phyloP scores from a whole-genome alignment of 1,140 invertebrate species.

The Sesamia nonagrioides region DNA sequence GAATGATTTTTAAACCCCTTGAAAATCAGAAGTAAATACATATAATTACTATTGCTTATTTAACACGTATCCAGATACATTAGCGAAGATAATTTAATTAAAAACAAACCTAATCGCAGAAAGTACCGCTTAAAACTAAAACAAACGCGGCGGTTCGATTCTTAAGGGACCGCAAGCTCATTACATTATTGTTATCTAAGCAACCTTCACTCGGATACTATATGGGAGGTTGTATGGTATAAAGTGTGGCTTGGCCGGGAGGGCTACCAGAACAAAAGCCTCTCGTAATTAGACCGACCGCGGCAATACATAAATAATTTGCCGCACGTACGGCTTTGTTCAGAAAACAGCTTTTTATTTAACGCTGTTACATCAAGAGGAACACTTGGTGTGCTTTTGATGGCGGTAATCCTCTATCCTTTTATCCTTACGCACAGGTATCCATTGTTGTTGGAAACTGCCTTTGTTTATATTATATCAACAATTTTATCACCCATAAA shows the following conservation, averaged over 20 bases:
- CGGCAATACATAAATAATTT: slow-evolving; percentile 87
- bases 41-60: no score
- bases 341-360: slow-evolving; percentile 84
- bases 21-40: no score
- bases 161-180: slow-evolving; percentile 63
- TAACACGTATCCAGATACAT: not conserved
- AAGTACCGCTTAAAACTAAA: slow-evolving; percentile 59
- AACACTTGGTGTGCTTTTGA: slow-evolving; percentile 81
- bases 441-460: slow-evolving; percentile 48
- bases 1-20: no score
- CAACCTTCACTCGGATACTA: slow-evolving; percentile 48
- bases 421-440: slow-evolving; percentile 68
- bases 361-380: slow-evolving; percentile 83
- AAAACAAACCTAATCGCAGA: slow-evolving; percentile 45
- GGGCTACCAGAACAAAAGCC: slow-evolving; percentile 81
- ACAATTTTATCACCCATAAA: slow-evolving; percentile 46
- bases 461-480: slow-evolving; percentile 56
- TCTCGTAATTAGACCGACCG: slow-evolving; percentile 85
- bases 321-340: slow-evolving; percentile 84
- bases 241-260: slow-evolving; percentile 63
- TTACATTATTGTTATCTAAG: slow-evolving; percentile 75
- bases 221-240: slow-evolving; percentile 54
- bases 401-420: slow-evolving; percentile 71
- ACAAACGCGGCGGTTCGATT: slow-evolving; percentile 70
- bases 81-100: slow-evolving; percentile 41